A percentile compares a stretch with the other conserved stretches of the same genome.
phyloP scores from a whole-genome alignment of 2,113 vertebrate genomes.

The Lampris megalopsis region DNA sequence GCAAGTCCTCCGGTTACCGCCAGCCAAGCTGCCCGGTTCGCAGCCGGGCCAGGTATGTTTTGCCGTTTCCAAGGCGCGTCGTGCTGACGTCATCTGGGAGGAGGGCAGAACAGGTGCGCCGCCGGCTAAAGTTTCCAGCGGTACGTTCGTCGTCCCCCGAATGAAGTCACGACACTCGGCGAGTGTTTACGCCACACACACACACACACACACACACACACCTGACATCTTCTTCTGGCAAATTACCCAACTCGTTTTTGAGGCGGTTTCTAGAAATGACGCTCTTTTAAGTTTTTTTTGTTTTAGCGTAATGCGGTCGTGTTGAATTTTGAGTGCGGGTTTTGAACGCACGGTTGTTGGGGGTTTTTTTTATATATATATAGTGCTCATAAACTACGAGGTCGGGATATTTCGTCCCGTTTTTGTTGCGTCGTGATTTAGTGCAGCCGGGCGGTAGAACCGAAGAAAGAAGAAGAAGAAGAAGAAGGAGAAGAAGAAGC shows the following conservation, averaged over 20 bases:
- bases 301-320: no score
- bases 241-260: no score
- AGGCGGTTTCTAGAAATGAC: no score
- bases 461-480: background rate
- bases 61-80: slow-evolving; percentile 70
- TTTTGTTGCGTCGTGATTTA: background rate
- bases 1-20: background rate
- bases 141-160: background rate
- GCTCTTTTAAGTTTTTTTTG: no score
- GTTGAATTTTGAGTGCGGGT: no score
- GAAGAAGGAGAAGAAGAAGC: slow-evolving; percentile 29
- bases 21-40: slow-evolving; percentile 18
- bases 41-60: slow-evolving; percentile 72
- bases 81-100: slow-evolving; percentile 71
- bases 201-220: no score
- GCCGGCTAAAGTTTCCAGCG: slow-evolving; percentile 51
- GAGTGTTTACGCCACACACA: background rate
- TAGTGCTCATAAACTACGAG: slow-evolving; percentile 12
- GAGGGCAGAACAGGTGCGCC: slow-evolving; percentile 59
- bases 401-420: background rate
- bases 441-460: no score
- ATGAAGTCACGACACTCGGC: slow-evolving; percentile 13
- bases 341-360: no score
- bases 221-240: no score
- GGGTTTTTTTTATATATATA: background rate